Evolutionary conservation across 2,797 vertebrate genomes (phyloP), one percentile per base, ranked within the genome.

Genomic region (Malacoctenus gilli): DNA sequence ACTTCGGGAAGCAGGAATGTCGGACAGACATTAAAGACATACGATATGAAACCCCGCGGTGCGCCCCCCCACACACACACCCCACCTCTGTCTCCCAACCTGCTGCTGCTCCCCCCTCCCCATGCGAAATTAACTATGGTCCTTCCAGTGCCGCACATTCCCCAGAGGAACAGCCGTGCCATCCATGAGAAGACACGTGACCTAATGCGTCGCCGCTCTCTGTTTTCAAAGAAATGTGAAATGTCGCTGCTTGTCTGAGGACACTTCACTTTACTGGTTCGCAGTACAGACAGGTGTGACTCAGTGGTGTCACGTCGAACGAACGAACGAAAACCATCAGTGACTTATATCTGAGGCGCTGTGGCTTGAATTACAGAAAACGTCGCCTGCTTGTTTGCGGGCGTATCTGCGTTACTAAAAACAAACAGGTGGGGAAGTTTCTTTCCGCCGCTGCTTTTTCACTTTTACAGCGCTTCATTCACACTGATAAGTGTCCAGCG

Each of bases 11-110:
- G 49, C 68, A 81, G 68, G 79, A 76, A 77, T 75, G 71, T 78
- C 61, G 34, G 63, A 61, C 56, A 70, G 68, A 74, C 66, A 67
- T 75, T 59, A 57, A 63, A 70, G 77, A 82, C 68, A 79, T 70
- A 41, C 1, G 75, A 87, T 76, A 66, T 51, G 68, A 69, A 60
- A 50, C 59, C 71, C 55, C 5, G 9, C 60, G 42, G 59, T 47
- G 64, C 68, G 58, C 59, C 64, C 41, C 46, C 62, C 47, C 49
- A 6, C 25, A 6, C 25, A n/a, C n/a, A n/a, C n/a, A n/a, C 55
- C 36, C 61, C 23, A 4, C 63, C 40, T 41, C 62, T 41, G 49
- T 1, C 8, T 8, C 23, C 55, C 36, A n/a, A n/a, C n/a, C n/a
- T n/a, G n/a, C 61, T 50, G 62, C 55, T n/a, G n/a, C n/a, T n/a